Base-by-base conservation (phyloP, 1,140 invertebrate species). In the Zophobas morio region DNA sequence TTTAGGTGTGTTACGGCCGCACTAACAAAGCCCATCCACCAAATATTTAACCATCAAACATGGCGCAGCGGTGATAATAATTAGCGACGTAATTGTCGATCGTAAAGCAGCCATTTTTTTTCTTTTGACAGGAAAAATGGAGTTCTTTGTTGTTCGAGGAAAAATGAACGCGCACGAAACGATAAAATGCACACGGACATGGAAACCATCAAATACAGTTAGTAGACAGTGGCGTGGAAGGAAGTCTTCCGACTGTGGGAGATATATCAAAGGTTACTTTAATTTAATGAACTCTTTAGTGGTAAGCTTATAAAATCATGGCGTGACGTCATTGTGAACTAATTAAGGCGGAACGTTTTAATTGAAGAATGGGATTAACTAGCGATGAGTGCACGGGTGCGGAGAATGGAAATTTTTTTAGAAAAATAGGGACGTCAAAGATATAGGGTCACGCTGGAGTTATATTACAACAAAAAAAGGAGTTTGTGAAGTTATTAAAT, bases 41-140 rank as follows among this genome's bases (percentile, higher is more conserved):
- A 66, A 66, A 66, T 66, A 66, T 66, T 66, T 66, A 66, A 66
- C 60, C 37, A 5, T 3, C 60, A 66, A 66, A 60, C 56, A 60
- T 60, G 8, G 6, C 36, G 36, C 6, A 37, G 35, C n/a, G 39
- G 37, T 66, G 60, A 66, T 66, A 66, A 66, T 39, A 66, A 66
- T 66, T 66, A 42, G 60, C 39, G 37, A 39, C 60, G 20, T 42
- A 66, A 66, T 66, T 66, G 39, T 2, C 60, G 6, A 42, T 42
- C 60, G 60, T 40, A 66, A 66, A 66, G 20, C 20, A 20, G 20
- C 20, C 20, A 20, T 20, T 20, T 20, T 20, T 20, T 20, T 20
- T 20, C 20, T 20, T 20, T 66, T 66, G 8, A 6, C 33, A 20
- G 36, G n/a, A 47, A 46, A 37, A 63, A 51, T 20, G n/a, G n/a